Evolutionary conservation across 2,888 invertebrate species (phyloP), one percentile per base, ranked within the genome.

Genomic region (Dastarcus helophoroides): DNA sequence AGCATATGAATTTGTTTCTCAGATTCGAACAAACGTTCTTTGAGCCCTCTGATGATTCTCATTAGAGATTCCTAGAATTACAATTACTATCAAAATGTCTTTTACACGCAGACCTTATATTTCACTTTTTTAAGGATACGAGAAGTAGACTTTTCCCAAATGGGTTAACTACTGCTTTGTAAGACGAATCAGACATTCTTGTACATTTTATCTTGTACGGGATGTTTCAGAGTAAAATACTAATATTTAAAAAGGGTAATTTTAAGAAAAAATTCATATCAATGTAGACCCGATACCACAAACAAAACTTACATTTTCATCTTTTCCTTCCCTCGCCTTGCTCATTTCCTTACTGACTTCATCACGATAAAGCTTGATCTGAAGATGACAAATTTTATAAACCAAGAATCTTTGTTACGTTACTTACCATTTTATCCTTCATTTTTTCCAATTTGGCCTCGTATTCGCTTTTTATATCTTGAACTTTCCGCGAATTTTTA

Each of bases 351-450:
- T 69, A 16, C 65, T 64, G 29, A 78, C 65, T 52, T 78, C 75
- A 43, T 75, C 75, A 38, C 71, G 69, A 49, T 73, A 79, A 6
- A 75, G 53, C 54, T 69, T 65, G 51, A 71, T 66, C 73, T 71
- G 17, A 34, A 43, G 66, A 39, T 39, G 32, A 31, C 33, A 35
- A 32, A 33, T 5, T 31, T 25, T 32, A 22, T 13, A 3, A 19
- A 3, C 11, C 5, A 21, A 26, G 16, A 22, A n/a, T n/a, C n/a
- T n/a, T n/a, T n/a, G n/a, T n/a, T n/a, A 59, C 46, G 39, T 63
- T 63, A 69, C 74, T 72, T 66, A 83, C 82, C 81, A 84, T 82
- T 71, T 79, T 79, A 29, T 72, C 68, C 56, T 84, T 85, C 72
- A 84, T 78, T 57, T 77, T 71, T 49, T 78, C 79, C 48, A 85